Percentiles rank a stretch among this genome's conserved stretches.
phyloP scores from a whole-genome alignment of 2,888 invertebrate species.

The Chrysotoxum bicinctum region DNA sequence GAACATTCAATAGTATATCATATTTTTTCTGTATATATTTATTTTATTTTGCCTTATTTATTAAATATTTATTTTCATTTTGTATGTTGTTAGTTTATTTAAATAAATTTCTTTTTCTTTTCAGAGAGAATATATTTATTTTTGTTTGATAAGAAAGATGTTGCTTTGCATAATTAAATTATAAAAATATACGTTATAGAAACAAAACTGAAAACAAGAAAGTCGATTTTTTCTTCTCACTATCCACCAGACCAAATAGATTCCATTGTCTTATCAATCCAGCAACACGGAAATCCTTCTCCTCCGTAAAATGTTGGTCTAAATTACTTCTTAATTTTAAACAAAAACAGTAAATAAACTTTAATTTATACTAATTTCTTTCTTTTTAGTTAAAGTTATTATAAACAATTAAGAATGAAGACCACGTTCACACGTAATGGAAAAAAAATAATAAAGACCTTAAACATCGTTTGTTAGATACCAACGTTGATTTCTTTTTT shows the following conservation, averaged over 20 bases:
- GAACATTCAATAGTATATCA: slow-evolving; percentile 68
- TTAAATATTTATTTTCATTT: slow-evolving; percentile 54
- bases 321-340: slow-evolving; percentile 26
- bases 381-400: slow-evolving; percentile 11
- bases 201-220: slow-evolving; percentile 12
- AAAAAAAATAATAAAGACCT: slow-evolving; percentile 35
- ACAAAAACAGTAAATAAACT: slow-evolving; percentile 14
- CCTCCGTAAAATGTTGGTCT: slow-evolving; percentile 16
- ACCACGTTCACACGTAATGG: slow-evolving; percentile 50
- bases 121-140: slow-evolving; percentile 24
- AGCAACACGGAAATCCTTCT: slow-evolving; percentile 7
- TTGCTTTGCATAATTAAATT: slow-evolving; percentile 43
- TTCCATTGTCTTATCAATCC: slow-evolving; percentile 17
- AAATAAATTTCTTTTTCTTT: not conserved
- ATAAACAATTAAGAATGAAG: slow-evolving; percentile 53
- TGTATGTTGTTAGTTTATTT: slow-evolving; percentile 46
- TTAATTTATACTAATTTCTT: slow-evolving; percentile 3
- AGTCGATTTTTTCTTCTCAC: slow-evolving; percentile 27
- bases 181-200: slow-evolving; percentile 1
- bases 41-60: slow-evolving; percentile 51
- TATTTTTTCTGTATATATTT: slow-evolving; percentile 44
- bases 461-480: slow-evolving; percentile 71
- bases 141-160: slow-evolving; percentile 22
- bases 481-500: slow-evolving; percentile 59
- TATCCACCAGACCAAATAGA: slow-evolving; percentile 29